Evolutionary conservation across 2,113 vertebrate genomes (phyloP).

Genomic region (Malurus alboscapulatus): DNA sequence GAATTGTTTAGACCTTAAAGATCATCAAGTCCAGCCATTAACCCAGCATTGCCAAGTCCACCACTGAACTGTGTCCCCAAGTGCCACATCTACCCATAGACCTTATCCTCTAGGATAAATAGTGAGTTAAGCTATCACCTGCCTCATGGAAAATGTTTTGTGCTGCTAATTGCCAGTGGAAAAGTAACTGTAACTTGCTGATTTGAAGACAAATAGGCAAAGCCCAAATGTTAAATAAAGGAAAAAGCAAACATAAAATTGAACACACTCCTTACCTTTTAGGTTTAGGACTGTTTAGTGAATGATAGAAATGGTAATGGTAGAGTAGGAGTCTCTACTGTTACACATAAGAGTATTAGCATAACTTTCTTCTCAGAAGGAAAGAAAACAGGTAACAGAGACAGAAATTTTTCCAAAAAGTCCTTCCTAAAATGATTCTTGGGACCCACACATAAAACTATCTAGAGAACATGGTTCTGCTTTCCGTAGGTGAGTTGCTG

Average conservation of each 20-base stretch:
- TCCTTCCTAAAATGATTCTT: background rate
- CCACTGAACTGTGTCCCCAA: background rate
- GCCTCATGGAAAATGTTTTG: background rate
- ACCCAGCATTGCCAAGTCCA: background rate
- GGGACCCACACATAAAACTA: background rate
- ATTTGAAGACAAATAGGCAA: background rate
- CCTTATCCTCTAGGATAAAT: background rate
- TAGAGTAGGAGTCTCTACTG: background rate
- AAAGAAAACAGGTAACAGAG: background rate
- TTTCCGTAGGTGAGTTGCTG: background rate
- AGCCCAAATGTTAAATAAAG: conserved; percentile 3
- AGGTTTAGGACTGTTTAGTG: background rate
- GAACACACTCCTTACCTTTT: background rate
- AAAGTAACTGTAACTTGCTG: background rate
- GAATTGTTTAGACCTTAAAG: background rate
- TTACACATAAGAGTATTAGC: background rate
- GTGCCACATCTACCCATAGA: background rate
- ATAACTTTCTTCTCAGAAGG: background rate
- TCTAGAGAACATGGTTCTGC: background rate
- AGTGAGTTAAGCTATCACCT: background rate
- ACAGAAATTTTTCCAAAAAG: background rate
- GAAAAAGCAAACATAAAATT: background rate
- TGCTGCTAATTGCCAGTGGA: background rate
- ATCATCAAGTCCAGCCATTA: background rate
- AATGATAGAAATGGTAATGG: background rate